Base-by-base conservation (phyloP, 37 sponge, comb jelly and placozoan species). In the Bolinopsis microptera region DNA sequence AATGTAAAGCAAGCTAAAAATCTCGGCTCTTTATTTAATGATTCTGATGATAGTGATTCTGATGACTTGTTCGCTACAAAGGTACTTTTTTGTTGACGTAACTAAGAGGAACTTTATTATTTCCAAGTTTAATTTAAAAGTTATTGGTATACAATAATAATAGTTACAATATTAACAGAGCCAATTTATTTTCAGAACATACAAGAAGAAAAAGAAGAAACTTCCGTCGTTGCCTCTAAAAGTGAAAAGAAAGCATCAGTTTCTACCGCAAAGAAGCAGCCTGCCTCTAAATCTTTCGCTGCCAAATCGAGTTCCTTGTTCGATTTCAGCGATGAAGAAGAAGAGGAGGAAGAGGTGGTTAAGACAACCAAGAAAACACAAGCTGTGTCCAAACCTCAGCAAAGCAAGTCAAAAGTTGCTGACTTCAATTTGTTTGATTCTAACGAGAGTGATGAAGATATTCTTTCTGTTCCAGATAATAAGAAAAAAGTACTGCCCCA, bases 311-410 rank as follows among this genome's bases (percentile, higher is more conserved):
- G 32, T 34, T 77, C 80, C 8, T 1, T 77, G 1, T 77, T 77
- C 18, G 80, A 77, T 77, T 77, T 32, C 5, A 77, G 18, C 3
- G 80, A 77, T 35, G 80, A 77, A 2, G 80, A 77, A 18, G 80
- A 77, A 16, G 80, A 77, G 3, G 37, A 32, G 28, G 36, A 35
- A 18, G 32, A 77, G 37, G n/a, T n/a, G n/a, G n/a, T n/a, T n/a
- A n/a, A n/a, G n/a, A n/a, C n/a, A n/a, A 1, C 80, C 35, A 32
- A 32, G 21, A 32, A 77, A 77, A 1, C 35, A 21, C 35, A 16
- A 16, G 1, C 80, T 33, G 35, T 33, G 5, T 1, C 36, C 35
- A 5, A 48, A 48, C 13, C 13, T 18, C 5, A 48, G 61, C 9
- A 48, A 48, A 48, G 61, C 61, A 18, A 5, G 13, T 48, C 61